Conservation (phyloP, 2,797 vertebrate species). For the Acanthurus leucopareius region DNA sequence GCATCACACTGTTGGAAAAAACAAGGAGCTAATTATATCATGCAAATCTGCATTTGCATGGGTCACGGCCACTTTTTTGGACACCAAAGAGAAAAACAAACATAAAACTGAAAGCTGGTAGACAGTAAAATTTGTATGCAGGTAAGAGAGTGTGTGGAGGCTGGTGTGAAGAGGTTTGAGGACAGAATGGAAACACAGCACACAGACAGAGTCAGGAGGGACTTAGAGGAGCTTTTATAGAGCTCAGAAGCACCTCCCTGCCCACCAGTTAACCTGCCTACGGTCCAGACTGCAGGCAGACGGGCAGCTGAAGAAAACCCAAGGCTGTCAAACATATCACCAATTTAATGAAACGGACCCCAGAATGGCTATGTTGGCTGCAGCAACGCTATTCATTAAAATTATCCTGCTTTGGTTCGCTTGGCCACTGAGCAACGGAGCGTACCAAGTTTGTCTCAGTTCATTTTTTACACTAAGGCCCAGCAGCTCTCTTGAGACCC, state of each 20-base stretch:
- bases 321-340: conserved; percentile 18
- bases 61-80: neutral
- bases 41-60: neutral
- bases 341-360: conserved; percentile 20
- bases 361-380: conserved; percentile 23
- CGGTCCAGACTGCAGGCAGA: neutral
- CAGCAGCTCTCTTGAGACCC: neutral
- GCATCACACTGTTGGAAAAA: neutral
- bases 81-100: neutral
- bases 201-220: neutral
- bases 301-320: neutral
- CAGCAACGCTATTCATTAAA: conserved; percentile 32
- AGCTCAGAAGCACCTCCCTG: neutral
- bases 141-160: conserved; percentile 11
- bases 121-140: neutral
- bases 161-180: neutral
- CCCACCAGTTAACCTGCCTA: conserved; percentile 15
- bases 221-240: neutral
- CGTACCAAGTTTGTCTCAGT: neutral
- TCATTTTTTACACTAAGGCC: neutral
- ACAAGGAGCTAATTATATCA: neutral
- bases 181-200: conserved; percentile 14
- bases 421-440: conserved; percentile 3
- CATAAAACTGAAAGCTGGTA: neutral
- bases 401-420: conserved; percentile 12